These are phyloP conservation scores for Eulemur albifrons DNA, from an alignment of 2,797 vertebrate species.

Conservation along the genomic window DNA sequence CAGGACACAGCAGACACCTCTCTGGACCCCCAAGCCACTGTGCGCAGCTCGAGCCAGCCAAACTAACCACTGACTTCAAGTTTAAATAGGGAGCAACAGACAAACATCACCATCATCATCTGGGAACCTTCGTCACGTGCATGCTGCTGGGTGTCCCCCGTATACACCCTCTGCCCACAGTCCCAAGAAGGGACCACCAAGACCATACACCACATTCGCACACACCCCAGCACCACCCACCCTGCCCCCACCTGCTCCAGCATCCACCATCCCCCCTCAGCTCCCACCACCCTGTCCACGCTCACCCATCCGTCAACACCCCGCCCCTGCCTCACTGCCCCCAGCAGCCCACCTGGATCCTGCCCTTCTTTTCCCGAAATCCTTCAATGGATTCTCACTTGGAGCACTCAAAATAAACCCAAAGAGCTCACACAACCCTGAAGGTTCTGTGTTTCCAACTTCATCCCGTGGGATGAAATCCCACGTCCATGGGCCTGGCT, in stretches of 20 bases:
- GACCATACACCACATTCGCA: neutral
- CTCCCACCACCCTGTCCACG: neutral
- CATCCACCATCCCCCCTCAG: neutral
- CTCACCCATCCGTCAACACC: neutral
- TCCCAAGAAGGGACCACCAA: neutral
- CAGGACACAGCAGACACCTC: neutral
- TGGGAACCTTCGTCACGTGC: neutral
- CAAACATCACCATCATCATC: no score
- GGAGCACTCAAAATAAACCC: neutral
- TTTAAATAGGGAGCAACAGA: neutral
- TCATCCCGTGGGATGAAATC: neutral
- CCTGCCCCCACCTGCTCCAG: no score
- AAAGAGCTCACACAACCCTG: accelerated
- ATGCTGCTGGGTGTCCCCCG: neutral
- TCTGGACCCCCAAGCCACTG: neutral
- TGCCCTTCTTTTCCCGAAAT: neutral
- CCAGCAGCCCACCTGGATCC: neutral
- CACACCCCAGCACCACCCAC: no score
- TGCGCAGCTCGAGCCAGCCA: neutral
- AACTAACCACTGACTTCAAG: neutral
- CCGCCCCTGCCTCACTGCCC: neutral
- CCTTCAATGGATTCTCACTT: neutral
- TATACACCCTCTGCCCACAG: no score
- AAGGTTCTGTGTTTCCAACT: neutral
- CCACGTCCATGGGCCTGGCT: accelerated